phyloP scores from a whole-genome alignment of 2,888 invertebrate species.

The Heliconius ismenius region DNA sequence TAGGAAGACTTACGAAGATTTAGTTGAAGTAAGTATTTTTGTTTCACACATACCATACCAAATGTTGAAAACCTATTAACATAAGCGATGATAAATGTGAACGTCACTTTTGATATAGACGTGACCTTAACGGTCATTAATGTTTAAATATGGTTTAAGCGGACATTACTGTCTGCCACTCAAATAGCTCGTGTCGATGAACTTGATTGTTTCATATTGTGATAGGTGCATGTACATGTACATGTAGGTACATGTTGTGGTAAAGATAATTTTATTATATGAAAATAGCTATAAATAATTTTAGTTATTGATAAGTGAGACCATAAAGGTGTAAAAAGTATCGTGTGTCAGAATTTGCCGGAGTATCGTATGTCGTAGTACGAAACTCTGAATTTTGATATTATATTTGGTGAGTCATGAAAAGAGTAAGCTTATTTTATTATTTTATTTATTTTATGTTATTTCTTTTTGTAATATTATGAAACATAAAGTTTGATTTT shows the following conservation, averaged over 20 bases:
- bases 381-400: constrained; percentile 11
- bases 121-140: constrained; percentile 56
- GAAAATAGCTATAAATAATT: constrained; percentile 17
- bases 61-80: constrained; percentile 18
- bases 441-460: not conserved
- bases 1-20: no score
- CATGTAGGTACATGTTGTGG: constrained; percentile 19
- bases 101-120: constrained; percentile 48
- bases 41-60: not conserved
- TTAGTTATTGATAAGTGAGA: constrained; percentile 24
- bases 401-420: constrained; percentile 12
- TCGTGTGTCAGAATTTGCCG: constrained; percentile 15
- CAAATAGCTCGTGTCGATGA: constrained; percentile 67
- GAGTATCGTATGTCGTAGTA: constrained; percentile 9
- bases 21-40: not conserved
- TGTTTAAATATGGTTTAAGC: constrained; percentile 56
- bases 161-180: constrained; percentile 55
- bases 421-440: not conserved
- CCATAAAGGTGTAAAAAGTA: constrained; percentile 25
- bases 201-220: constrained; percentile 56
- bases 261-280: constrained; percentile 23
- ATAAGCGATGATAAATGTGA: constrained; percentile 42
- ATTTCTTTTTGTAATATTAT: not conserved
- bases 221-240: constrained; percentile 30
- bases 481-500: no score